Evolutionary conservation across 2,888 invertebrate species (phyloP), one percentile per base, ranked within the genome.

Genomic region (Acleris cristana): DNA sequence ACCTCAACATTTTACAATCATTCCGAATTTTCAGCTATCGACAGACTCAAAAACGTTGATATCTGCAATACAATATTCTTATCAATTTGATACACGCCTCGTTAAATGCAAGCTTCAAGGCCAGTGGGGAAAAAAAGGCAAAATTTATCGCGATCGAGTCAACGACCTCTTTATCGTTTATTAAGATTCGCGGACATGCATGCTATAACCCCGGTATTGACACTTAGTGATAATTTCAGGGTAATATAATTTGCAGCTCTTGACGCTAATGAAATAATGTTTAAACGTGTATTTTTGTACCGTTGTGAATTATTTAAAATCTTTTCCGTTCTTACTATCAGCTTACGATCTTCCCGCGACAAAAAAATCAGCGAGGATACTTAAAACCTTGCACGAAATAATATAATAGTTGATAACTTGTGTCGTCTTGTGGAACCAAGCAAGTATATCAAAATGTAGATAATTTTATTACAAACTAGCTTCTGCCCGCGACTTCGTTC

Each of bases 161-260:
- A 87, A 86, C 76, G 89, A 87, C 84, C 89, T 78, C 75, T 79
- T 89, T 90, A 90, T 90, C 90, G 83, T 80, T 85, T 80, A 77
- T 81, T 80, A 77, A 86, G 81, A 84, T 85, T 86, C 73, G 75
- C 75, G 81, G 79, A 79, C 80, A 78, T 81, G 79, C 81, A 80
- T 74, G 78, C 48, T 56, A 66, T 26, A 64, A 59, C 56, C 56
- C 54, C 55, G 34, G 60, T 61, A 63, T 53, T 60, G 44, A 45
- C 61, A 51, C 30, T 30, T 44, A 21, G 58, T 53, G 58, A 63
- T 67, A 63, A 63, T 58, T 49, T 34, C 16, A 14, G 52, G 57
- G 57, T 63, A 62, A 63, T 58, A 63, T 63, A 67, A 63, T 58
- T 67, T 67, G 53, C 58, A 58, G 40, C 48, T 54, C 23, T 19